These are phyloP conservation scores for Python bivittatus DNA, from an alignment of 2,113 vertebrate species.

Conservation along the genomic window DNA sequence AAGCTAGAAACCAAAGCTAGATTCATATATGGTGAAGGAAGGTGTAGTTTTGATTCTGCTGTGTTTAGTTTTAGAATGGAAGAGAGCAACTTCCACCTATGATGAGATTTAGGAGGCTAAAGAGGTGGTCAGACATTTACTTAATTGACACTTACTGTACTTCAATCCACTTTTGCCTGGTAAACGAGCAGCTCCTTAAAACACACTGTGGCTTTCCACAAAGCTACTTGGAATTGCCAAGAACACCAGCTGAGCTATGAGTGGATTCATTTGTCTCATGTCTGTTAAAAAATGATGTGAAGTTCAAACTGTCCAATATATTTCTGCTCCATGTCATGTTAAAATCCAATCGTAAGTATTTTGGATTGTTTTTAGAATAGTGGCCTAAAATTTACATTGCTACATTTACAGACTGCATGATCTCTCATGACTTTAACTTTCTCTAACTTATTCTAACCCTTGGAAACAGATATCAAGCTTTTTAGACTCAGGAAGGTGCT, in stretches of 20 bases:
- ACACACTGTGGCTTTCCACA: neutral
- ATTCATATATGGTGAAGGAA: constrained; percentile 24
- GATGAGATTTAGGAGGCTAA: neutral
- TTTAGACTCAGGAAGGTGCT: neutral
- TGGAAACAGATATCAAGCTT: neutral
- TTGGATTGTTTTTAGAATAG: neutral
- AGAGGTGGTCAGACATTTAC: neutral
- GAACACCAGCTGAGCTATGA: neutral
- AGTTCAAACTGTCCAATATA: neutral
- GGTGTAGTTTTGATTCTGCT: neutral
- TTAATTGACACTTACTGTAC: neutral
- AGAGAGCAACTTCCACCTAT: neutral
- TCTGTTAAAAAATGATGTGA: neutral
- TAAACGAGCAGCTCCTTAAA: neutral
- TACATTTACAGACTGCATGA: neutral
- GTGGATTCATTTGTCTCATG: neutral
- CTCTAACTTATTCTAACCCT: neutral
- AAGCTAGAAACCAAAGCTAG: constrained; percentile 43
- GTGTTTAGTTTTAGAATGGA: neutral
- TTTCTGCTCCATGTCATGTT: neutral
- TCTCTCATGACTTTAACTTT: neutral
- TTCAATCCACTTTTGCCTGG: neutral
- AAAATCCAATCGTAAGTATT: neutral
- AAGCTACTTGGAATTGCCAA: neutral
- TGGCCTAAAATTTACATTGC: neutral